These are phyloP conservation scores for Pseudomugil tenellus DNA, from an alignment of 2,797 vertebrate genomes.

Conservation along the genomic window DNA sequence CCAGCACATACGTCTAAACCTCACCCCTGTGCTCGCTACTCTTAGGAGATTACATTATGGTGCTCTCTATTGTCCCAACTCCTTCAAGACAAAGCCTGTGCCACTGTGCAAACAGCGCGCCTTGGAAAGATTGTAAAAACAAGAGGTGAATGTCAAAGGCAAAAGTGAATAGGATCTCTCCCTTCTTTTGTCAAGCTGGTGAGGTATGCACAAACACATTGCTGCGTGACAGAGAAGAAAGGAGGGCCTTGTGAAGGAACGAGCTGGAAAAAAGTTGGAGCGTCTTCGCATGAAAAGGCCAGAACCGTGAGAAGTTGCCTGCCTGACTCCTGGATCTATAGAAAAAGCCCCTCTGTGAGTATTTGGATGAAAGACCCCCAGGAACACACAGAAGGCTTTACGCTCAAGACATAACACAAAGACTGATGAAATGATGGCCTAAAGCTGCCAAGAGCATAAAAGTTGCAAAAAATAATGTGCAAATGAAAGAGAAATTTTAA, in stretches of 20 bases:
- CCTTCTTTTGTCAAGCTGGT: slow-evolving; percentile 65
- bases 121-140: slow-evolving; percentile 78
- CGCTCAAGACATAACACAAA: slow-evolving; percentile 45
- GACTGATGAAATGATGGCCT: slow-evolving; percentile 27
- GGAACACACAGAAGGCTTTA: slow-evolving; percentile 39
- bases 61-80: slow-evolving; percentile 64
- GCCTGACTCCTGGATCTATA: slow-evolving; percentile 56
- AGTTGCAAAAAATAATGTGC: slow-evolving; percentile 5
- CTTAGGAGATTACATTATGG: slow-evolving; percentile 78
- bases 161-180: slow-evolving; percentile 74
- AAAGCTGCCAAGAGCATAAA: slow-evolving; percentile 7
- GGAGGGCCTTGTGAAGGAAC: slow-evolving; percentile 74
- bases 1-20: slow-evolving; percentile 70
- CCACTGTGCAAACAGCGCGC: slow-evolving; percentile 74
- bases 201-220: slow-evolving; percentile 91
- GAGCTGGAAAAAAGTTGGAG: slow-evolving; percentile 63
- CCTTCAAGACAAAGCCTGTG: slow-evolving; percentile 76
- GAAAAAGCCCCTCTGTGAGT: slow-evolving; percentile 26
- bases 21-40: slow-evolving; percentile 63
- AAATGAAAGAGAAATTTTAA: neutral
- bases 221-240: slow-evolving; percentile 87
- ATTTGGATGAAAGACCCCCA: slow-evolving; percentile 57
- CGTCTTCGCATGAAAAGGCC: slow-evolving; percentile 73
- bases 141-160: slow-evolving; percentile 79
- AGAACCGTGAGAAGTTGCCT: slow-evolving; percentile 71